These are phyloP conservation scores for Rhopalosiphum padi DNA, from an alignment of 1,140 invertebrate genomes.

Conservation along the genomic window DNA sequence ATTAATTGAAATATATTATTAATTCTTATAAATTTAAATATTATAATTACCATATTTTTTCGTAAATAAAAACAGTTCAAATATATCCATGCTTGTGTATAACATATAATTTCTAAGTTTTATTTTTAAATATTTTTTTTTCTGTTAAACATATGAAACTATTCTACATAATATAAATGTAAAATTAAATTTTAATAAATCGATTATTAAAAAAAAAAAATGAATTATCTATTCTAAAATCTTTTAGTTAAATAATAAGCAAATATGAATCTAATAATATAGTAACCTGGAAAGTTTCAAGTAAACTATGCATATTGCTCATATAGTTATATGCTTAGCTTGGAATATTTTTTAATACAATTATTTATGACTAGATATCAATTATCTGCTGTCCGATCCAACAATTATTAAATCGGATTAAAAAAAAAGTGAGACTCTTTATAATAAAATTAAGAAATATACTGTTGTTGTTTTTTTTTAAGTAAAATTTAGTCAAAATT, in stretches of 20 bases:
- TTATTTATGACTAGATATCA: neutral
- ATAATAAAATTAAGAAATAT: neutral
- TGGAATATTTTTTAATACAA: neutral
- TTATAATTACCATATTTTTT: too few species aligned
- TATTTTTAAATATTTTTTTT: too few species aligned
- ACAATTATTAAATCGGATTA: too few species aligned
- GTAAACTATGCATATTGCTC: neutral
- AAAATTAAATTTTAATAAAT: neutral
- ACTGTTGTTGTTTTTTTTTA: neutral
- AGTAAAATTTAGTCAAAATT: neutral
- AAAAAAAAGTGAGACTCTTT: neutral
- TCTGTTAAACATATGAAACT: too few species aligned
- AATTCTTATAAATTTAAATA: too few species aligned
- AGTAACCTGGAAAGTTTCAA: neutral
- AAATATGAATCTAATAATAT: neutral
- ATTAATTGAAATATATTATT: too few species aligned
- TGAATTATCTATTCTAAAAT: neutral
- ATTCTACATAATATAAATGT: too few species aligned
- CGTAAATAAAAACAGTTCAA: too few species aligned
- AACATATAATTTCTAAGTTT: too few species aligned
- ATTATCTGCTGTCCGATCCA: neutral
- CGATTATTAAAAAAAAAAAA: neutral
- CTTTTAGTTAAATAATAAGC: neutral
- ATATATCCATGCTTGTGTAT: too few species aligned
- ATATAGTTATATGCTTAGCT: neutral